A percentile compares a stretch with the other conserved stretches of the same genome.
These are phyloP conservation scores for Athene cunicularia DNA, from an alignment of 2,113 vertebrate genomes.

Conservation along the genomic window DNA sequence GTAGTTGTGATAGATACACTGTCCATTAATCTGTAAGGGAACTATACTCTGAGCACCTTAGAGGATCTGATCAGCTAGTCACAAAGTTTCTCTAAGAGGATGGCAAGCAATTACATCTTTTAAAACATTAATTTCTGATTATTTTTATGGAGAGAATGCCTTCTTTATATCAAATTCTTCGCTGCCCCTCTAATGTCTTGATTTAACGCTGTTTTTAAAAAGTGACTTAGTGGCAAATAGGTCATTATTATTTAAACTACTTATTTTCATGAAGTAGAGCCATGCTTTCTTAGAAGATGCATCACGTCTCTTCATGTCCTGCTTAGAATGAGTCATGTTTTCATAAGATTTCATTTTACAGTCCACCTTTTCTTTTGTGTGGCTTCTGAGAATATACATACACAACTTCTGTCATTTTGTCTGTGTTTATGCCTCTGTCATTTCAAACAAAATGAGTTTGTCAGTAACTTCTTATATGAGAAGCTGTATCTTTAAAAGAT, in stretches of 20 bases:
- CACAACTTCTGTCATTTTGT: neutral
- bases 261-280: neutral
- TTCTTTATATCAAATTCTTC: neutral
- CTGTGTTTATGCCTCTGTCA: no score
- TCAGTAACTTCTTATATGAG: neutral
- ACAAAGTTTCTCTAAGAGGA: neutral
- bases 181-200: neutral
- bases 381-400: neutral
- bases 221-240: neutral
- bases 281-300: neutral
- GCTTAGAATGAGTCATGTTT: neutral
- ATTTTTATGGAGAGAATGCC: neutral
- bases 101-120: neutral
- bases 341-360: neutral
- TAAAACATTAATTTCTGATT: neutral
- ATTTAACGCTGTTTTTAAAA: neutral
- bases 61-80: neutral
- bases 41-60: neutral
- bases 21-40: neutral
- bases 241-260: neutral
- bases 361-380: neutral
- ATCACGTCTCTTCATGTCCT: neutral
- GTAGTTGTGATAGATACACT: neutral
- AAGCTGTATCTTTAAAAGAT: neutral
- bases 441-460: neutral